phyloP scores from a whole-genome alignment of 2,888 invertebrate species.

The Amiota communis region DNA sequence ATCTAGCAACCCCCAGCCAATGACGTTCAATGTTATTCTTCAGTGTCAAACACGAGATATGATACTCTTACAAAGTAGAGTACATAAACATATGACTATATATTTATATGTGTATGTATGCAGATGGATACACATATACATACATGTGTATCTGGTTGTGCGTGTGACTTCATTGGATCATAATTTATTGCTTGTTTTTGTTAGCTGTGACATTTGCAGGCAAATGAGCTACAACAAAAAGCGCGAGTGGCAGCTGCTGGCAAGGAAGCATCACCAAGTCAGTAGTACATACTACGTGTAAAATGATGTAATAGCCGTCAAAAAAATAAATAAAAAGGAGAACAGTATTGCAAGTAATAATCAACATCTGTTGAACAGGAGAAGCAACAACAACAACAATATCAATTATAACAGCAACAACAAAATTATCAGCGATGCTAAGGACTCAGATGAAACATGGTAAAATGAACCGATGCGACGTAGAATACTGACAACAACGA shows the following conservation, averaged over 20 bases:
- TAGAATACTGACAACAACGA: conserved; percentile 13
- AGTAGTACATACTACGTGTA: conserved; percentile 1
- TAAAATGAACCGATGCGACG: not conserved
- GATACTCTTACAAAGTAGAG: no score
- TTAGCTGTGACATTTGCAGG: not conserved
- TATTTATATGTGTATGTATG: no score
- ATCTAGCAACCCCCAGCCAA: conserved; percentile 13
- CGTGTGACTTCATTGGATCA: no score
- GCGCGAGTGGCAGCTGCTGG: not conserved
- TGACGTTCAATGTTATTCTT: conserved; percentile 1
- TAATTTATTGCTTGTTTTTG: no score
- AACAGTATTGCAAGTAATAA: conserved; percentile 15
- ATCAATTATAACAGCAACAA: no score
- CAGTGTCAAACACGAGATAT: not conserved
- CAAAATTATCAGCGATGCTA: no score
- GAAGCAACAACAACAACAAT: not conserved
- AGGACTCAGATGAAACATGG: no score
- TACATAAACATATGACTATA: no score
- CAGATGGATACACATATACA: no score
- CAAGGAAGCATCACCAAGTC: conserved; percentile 9
- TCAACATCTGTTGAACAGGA: conserved; percentile 24
- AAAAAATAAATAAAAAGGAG: conserved; percentile 7
- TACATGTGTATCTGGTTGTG: no score
- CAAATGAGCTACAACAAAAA: conserved; percentile 30
- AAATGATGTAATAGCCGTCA: not conserved